Percentiles rank a stretch among this genome's conserved stretches.
Evolutionary conservation across 2,113 vertebrate genomes (phyloP).

Genomic region (Hippolais icterina): DNA sequence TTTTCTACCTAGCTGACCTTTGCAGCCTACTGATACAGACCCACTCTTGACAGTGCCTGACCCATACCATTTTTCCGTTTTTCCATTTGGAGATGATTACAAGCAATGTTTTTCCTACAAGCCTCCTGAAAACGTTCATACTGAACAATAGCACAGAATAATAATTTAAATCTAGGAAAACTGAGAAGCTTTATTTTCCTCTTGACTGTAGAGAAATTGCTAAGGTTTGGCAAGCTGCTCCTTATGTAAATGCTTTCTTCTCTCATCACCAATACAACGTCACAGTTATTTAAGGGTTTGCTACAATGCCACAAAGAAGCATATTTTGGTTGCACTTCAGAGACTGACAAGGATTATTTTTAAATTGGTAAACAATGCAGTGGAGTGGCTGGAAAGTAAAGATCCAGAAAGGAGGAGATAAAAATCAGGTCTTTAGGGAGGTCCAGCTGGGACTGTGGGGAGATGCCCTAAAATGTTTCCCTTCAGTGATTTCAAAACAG

Average conservation of each 20-base stretch:
- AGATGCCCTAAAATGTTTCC: background rate
- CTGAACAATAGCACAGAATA: background rate
- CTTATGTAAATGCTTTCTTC: background rate
- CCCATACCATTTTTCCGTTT: background rate
- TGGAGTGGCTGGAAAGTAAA: background rate
- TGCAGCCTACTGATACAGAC: background rate
- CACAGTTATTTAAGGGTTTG: background rate
- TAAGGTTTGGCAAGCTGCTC: background rate
- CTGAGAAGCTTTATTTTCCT: background rate
- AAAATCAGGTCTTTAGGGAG: background rate
- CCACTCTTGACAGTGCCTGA: background rate
- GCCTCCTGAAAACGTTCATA: background rate
- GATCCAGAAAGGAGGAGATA: background rate
- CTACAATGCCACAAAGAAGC: fast-evolving
- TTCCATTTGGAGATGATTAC: background rate
- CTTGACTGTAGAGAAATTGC: background rate
- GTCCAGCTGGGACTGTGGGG: background rate
- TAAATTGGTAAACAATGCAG: background rate
- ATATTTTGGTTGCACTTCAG: background rate
- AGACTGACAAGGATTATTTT: background rate
- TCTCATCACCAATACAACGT: background rate
- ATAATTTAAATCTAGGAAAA: background rate
- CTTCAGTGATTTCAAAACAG: background rate
- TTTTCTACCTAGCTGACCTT: background rate
- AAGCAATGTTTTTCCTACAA: background rate